A percentile compares a stretch with the other conserved stretches of the same genome.
phyloP scores from a whole-genome alignment of 2,888 invertebrate species.

The Hylaea fasciaria region DNA sequence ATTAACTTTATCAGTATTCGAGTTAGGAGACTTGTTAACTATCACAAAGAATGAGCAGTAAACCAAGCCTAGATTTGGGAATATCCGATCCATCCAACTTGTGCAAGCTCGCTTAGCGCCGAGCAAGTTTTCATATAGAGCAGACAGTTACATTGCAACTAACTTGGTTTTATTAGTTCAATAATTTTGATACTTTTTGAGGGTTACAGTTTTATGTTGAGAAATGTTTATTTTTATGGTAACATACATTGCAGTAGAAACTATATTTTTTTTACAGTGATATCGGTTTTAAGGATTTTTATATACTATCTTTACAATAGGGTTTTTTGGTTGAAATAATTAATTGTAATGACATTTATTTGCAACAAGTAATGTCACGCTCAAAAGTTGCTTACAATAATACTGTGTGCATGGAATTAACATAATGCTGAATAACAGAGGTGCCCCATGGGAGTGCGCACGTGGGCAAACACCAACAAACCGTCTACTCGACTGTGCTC shows the following conservation, averaged over 20 bases:
- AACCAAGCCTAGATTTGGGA: conserved; percentile 23
- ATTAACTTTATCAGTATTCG: conserved; percentile 1
- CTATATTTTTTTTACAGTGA: too few species aligned
- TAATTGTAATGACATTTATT: conserved; percentile 4
- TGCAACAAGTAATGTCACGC: conserved; percentile 52
- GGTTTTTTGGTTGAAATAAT: background rate
- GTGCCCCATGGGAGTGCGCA: conserved; percentile 69
- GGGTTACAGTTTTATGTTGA: too few species aligned
- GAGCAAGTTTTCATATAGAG: conserved; percentile 24
- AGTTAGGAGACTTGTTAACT: conserved; percentile 4
- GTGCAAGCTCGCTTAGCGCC: conserved; percentile 6
- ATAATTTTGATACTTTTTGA: conserved; percentile 35
- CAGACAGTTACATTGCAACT: conserved; percentile 47
- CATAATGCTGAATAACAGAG: conserved; percentile 76
- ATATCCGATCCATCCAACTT: conserved; percentile 33
- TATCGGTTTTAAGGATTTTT: too few species aligned
- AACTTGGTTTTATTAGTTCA: conserved; percentile 44
- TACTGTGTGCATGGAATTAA: conserved; percentile 66
- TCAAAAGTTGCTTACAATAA: conserved; percentile 59
- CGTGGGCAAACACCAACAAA: conserved; percentile 70
- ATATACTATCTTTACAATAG: too few species aligned
- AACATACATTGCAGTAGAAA: too few species aligned
- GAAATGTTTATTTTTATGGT: too few species aligned
- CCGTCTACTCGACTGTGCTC: conserved; percentile 26
- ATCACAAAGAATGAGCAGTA: conserved; percentile 2